phyloP scores from a whole-genome alignment of 1,140 invertebrate species.

The Rhopalosiphum padi region DNA sequence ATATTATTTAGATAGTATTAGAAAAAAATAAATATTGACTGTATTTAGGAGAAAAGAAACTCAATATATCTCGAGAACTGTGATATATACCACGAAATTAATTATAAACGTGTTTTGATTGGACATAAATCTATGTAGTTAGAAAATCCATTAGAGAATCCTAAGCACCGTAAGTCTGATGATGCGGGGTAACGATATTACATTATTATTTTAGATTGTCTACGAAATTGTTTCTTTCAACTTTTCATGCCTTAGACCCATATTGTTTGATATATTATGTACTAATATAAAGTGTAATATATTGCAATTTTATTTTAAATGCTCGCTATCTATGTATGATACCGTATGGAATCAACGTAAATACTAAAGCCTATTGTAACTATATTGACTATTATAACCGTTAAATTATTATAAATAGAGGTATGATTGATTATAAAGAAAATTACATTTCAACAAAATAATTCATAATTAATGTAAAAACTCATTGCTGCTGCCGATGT shows the following conservation, averaged over 20 bases:
- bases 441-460: not conserved
- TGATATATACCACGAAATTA: not conserved
- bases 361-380: not conserved
- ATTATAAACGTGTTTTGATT: slow-evolving; percentile 14
- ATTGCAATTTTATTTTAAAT: not conserved
- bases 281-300: not conserved
- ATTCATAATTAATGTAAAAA: no score
- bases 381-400: not conserved
- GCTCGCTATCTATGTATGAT: not conserved
- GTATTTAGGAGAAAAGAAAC: not conserved
- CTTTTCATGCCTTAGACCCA: not conserved
- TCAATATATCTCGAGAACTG: not conserved
- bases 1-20: not conserved
- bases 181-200: not conserved
- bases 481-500: no score
- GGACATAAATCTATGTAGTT: not conserved
- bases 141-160: slow-evolving; percentile 2
- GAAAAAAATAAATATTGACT: not conserved
- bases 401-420: not conserved
- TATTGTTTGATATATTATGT: not conserved
- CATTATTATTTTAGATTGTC: not conserved
- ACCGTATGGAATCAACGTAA: not conserved
- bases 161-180: not conserved
- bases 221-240: not conserved
- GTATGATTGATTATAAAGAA: not conserved